Percentiles rank a stretch among this genome's conserved stretches.
These are phyloP conservation scores for Centropristis striata DNA, from an alignment of 2,113 vertebrate genomes.

Conservation along the genomic window DNA sequence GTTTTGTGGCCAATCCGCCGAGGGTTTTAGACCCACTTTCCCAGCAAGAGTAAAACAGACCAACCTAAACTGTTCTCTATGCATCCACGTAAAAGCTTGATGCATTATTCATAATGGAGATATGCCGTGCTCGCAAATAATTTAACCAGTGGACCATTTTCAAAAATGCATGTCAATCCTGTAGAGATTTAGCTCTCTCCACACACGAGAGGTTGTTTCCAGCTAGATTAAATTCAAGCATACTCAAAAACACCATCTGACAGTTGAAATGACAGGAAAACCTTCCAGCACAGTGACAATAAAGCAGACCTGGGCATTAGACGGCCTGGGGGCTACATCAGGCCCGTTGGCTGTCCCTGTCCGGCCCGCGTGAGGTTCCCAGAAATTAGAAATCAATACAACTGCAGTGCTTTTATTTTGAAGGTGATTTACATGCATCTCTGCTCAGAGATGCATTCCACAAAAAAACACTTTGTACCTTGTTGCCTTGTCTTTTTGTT, in stretches of 20 bases:
- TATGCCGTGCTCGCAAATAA: constrained; percentile 5
- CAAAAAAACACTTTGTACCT: no score
- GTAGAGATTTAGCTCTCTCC: background rate
- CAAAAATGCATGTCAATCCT: constrained; percentile 12
- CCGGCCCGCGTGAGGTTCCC: no score
- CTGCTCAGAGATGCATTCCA: no score
- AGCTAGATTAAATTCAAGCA: constrained; percentile 7
- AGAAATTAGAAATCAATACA: no score
- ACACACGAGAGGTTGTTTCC: background rate
- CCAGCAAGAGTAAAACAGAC: constrained; percentile 43
- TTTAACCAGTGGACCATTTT: constrained; percentile 7
- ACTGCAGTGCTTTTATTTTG: no score
- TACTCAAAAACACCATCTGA: background rate
- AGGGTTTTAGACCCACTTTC: constrained; percentile 72
- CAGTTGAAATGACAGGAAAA: background rate
- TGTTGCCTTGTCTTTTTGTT: no score
- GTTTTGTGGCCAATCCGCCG: constrained; percentile 30
- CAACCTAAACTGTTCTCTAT: background rate
- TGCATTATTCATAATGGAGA: background rate
- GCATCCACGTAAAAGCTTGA: constrained; percentile 8
- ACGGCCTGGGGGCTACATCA: no score
- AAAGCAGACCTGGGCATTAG: no score
- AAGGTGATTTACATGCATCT: no score
- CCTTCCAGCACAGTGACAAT: no score
- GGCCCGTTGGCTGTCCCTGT: no score